Percentiles rank a stretch among this genome's conserved stretches.
Conservation (phyloP, 2,797 vertebrate genomes). For the Schizopygopsis pylzovi region DNA sequence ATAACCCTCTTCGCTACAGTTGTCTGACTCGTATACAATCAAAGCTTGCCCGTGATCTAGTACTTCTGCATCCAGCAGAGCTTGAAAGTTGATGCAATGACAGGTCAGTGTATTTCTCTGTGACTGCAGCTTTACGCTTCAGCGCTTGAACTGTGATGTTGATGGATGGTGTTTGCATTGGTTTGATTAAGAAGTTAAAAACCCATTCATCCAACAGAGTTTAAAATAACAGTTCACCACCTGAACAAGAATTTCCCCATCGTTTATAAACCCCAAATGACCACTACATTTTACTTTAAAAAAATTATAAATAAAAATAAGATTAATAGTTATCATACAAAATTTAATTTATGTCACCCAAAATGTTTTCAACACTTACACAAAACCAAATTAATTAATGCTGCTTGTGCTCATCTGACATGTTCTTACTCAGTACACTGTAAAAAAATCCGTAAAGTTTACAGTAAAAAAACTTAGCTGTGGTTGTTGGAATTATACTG, state of each 20-base stretch:
- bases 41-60: background rate
- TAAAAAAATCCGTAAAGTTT: no score
- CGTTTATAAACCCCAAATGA: background rate
- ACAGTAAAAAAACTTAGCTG: no score
- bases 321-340: background rate
- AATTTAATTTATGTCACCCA: background rate
- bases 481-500: no score
- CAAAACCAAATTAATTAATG: background rate
- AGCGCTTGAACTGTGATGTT: background rate
- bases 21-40: background rate
- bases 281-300: background rate
- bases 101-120: background rate
- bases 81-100: constrained; percentile 10
- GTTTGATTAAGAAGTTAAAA: background rate
- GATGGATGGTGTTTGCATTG: background rate
- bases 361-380: background rate
- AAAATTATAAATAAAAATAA: background rate
- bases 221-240: background rate
- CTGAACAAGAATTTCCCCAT: background rate
- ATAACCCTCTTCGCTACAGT: background rate
- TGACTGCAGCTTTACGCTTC: no score
- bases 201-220: background rate
- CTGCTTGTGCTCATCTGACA: background rate
- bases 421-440: no score
- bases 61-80: background rate